Evolutionary conservation across 2,113 vertebrate species (phyloP).

Genomic region (Aleadryas rufinucha): DNA sequence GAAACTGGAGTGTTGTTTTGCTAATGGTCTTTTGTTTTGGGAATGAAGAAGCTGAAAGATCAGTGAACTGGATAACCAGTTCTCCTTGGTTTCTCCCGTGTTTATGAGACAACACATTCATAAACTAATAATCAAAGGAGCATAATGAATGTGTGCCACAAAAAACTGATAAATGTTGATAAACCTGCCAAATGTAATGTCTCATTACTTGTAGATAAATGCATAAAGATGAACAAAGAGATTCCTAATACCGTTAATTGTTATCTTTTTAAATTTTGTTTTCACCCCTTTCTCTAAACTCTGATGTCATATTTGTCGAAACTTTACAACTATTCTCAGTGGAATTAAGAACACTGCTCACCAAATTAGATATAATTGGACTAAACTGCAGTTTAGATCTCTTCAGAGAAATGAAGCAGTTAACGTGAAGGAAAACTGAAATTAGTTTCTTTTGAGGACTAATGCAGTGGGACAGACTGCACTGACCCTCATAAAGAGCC

Average conservation of each 20-base stretch:
- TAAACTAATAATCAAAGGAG: neutral
- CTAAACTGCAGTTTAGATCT: conserved; percentile 9
- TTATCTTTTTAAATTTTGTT: neutral
- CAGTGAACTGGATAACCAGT: neutral
- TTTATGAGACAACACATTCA: neutral
- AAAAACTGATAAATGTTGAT: neutral
- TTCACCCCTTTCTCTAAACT: neutral
- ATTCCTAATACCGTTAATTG: neutral
- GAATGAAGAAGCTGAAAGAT: neutral
- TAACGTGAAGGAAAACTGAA: conserved; percentile 42
- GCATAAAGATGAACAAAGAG: neutral
- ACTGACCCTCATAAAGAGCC: conserved; percentile 23
- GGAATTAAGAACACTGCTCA: neutral
- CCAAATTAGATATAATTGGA: conserved; percentile 47
- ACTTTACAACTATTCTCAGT: neutral
- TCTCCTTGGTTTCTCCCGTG: neutral
- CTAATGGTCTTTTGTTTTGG: neutral
- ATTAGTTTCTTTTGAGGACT: conserved; percentile 34
- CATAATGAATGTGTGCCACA: neutral
- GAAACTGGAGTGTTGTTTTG: neutral
- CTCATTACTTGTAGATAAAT: neutral
- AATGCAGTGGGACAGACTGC: conserved; percentile 36
- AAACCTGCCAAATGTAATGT: neutral
- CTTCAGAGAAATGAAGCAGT: conserved; percentile 54
- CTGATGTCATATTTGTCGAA: neutral